Percentiles rank a stretch among this genome's conserved stretches.
Conservation (phyloP, 2,797 vertebrate genomes). For the Macropus fuliginosus region DNA sequence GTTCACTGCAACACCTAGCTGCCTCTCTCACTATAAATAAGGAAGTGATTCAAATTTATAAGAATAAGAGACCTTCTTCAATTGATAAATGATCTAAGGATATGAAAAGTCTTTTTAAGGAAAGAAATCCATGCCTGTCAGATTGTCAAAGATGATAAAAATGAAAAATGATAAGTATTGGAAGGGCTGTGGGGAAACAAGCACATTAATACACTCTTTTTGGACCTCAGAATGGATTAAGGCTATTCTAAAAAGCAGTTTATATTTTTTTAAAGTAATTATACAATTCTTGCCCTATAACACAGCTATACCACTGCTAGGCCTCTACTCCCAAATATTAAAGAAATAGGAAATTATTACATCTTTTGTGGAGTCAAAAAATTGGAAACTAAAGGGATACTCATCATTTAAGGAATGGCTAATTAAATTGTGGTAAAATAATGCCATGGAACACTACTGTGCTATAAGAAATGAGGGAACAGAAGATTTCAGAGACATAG, state of each 20-base stretch:
- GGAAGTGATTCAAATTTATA: neutral
- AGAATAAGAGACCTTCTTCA: neutral
- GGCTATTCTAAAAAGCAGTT: neutral
- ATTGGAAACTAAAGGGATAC: too few species aligned
- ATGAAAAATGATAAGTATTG: neutral
- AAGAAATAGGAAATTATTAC: too few species aligned
- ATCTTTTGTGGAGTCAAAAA: too few species aligned
- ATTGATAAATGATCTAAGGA: neutral
- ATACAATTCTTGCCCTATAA: neutral
- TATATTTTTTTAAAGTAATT: neutral
- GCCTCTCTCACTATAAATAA: neutral
- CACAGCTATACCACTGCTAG: too few species aligned
- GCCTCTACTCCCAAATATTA: too few species aligned
- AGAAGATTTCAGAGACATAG: too few species aligned
- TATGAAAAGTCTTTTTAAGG: neutral
- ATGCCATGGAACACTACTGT: too few species aligned
- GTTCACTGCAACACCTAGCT: too few species aligned
- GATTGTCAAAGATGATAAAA: neutral
- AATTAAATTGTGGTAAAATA: too few species aligned
- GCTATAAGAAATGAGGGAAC: too few species aligned
- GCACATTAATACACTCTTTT: neutral
- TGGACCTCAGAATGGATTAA: neutral
- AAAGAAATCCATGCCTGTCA: neutral
- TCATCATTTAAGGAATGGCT: too few species aligned
- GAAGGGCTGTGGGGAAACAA: accelerated